These are phyloP conservation scores for Sturnira hondurensis DNA, from an alignment of 2,113 vertebrate genomes.

Conservation along the genomic window DNA sequence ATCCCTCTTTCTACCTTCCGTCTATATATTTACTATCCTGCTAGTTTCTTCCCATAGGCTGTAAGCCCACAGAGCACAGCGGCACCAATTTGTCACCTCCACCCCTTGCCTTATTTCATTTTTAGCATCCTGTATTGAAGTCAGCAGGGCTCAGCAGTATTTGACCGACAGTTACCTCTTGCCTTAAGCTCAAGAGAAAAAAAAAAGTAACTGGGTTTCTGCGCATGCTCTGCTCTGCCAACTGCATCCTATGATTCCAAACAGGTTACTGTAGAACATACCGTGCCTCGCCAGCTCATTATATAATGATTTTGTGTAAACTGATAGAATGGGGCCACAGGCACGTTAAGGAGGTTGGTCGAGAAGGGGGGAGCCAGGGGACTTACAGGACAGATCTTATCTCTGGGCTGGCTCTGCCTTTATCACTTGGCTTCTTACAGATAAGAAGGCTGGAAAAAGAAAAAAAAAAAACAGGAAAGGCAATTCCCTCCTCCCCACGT, in stretches of 20 bases:
- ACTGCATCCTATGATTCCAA: constrained; percentile 74
- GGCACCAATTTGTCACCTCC: neutral
- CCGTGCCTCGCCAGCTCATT: constrained; percentile 59
- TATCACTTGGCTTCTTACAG: neutral
- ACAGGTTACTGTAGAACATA: constrained; percentile 70
- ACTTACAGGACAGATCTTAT: neutral
- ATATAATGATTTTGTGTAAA: constrained; percentile 69
- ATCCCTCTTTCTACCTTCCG: neutral
- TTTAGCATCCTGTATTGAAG: constrained; percentile 77
- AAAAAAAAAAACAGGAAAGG: neutral
- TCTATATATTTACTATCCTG: constrained; percentile 31
- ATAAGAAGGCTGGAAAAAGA: neutral
- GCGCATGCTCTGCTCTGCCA: constrained; percentile 80
- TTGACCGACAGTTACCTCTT: constrained; percentile 89
- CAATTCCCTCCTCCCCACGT: neutral
- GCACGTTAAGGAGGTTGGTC: neutral
- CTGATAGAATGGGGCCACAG: neutral
- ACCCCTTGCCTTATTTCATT: constrained; percentile 57
- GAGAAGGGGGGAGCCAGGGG: neutral
- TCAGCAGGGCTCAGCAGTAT: constrained; percentile 65
- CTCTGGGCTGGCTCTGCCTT: neutral
- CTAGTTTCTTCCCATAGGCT: neutral
- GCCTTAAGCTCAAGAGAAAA: constrained; percentile 64
- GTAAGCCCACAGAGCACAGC: neutral
- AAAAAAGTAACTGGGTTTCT: constrained; percentile 60